Evolutionary conservation across 1,140 invertebrate species (phyloP).

Genomic region (Drosophila pseudoobscura): DNA sequence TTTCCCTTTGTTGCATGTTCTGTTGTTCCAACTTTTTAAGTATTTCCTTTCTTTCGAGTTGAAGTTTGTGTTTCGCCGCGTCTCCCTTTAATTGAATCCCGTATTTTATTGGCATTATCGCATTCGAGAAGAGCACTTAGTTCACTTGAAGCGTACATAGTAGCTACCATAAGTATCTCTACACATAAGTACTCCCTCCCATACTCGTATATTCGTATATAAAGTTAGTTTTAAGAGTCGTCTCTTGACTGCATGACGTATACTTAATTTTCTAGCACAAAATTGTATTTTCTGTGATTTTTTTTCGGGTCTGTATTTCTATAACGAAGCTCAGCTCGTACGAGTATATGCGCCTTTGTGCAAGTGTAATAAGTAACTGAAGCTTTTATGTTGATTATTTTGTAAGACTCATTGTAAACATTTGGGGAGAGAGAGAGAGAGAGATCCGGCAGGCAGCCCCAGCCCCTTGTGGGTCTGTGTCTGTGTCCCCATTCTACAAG

Average conservation of each 20-base stretch:
- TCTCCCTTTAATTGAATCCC: conserved; percentile 70
- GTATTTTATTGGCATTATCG: conserved; percentile 72
- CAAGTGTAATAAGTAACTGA: conserved; percentile 70
- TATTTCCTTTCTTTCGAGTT: too few species aligned
- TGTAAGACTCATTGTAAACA: conserved; percentile 67
- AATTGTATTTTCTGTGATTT: background rate
- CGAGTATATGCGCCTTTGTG: conserved; percentile 15
- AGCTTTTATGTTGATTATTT: conserved; percentile 81
- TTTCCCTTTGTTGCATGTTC: conserved; percentile 30
- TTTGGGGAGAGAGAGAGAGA: background rate
- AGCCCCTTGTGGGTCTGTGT: conserved; percentile 20
- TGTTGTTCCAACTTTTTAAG: conserved; percentile 22
- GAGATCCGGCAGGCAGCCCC: background rate
- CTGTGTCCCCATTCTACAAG: conserved; percentile 19
- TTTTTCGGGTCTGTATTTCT: conserved; percentile 28
- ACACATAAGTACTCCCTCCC: background rate
- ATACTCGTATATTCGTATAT: background rate
- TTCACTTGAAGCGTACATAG: conserved; percentile 21
- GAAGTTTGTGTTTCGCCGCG: conserved; percentile 36
- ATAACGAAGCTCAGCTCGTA: conserved; percentile 11
- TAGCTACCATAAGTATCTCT: conserved; percentile 25
- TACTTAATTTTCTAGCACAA: conserved; percentile 33
- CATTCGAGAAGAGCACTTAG: conserved; percentile 59
- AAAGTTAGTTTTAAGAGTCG: conserved; percentile 1
- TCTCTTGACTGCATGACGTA: conserved; percentile 39